These are phyloP conservation scores for Spheniscus humboldti DNA, from an alignment of 2,797 vertebrate genomes.

Conservation along the genomic window DNA sequence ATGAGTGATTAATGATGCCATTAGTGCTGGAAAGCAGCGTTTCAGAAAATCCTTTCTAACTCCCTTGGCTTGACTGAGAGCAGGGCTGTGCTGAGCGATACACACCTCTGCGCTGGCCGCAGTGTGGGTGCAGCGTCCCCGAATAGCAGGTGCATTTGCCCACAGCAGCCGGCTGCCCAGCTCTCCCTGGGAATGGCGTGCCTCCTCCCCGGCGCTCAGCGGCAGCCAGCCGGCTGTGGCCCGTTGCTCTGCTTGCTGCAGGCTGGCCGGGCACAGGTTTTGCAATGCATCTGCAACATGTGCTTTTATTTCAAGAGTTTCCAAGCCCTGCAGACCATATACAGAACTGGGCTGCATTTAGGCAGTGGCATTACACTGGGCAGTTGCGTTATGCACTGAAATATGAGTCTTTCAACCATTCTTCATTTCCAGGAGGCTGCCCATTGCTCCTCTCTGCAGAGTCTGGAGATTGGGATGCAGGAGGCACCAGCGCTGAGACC, in stretches of 20 bases:
- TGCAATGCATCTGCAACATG: not conserved
- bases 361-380: not conserved
- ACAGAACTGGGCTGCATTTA: not conserved
- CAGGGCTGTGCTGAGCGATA: not conserved
- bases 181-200: not conserved
- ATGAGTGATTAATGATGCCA: not conserved
- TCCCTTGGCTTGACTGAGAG: not conserved
- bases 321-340: not conserved
- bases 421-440: not conserved
- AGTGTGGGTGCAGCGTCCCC: not conserved
- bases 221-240: not conserved
- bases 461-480: not conserved
- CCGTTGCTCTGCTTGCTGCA: not conserved
- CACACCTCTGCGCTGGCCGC: accelerated
- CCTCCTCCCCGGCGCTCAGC: not conserved
- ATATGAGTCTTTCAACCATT: not conserved
- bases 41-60: not conserved
- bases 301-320: not conserved
- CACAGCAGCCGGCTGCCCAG: not conserved
- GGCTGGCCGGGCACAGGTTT: not conserved
- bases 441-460: not conserved
- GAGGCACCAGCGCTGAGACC: not conserved
- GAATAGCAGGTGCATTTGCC: not conserved
- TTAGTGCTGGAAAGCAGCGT: not conserved
- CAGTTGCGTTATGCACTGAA: not conserved